phyloP scores from a whole-genome alignment of 2,113 vertebrate genomes.

The Chitala chitala region DNA sequence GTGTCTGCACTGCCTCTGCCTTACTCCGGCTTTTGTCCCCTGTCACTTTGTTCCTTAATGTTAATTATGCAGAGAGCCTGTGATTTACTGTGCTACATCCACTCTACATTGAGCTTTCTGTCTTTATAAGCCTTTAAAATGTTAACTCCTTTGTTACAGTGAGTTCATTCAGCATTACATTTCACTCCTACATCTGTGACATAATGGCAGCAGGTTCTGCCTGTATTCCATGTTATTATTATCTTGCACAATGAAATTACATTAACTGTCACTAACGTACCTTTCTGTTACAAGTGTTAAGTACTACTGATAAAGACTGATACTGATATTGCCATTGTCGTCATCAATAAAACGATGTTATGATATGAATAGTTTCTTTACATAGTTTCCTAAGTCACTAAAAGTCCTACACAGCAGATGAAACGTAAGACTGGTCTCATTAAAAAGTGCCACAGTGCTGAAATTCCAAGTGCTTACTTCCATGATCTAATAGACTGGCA shows the following conservation, averaged over 20 bases:
- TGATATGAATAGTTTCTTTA: no score
- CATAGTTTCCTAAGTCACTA: not conserved
- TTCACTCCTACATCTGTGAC: not conserved
- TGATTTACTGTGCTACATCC: constrained; percentile 2
- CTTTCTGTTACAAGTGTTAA: no score
- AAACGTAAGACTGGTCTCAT: constrained; percentile 40
- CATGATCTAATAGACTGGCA: constrained; percentile 66
- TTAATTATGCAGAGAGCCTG: not conserved
- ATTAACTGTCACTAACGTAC: no score
- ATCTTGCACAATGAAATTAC: no score
- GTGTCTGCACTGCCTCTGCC: not conserved
- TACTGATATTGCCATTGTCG: no score
- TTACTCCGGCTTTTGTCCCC: not conserved
- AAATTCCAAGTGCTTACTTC: constrained; percentile 63
- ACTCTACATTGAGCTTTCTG: not conserved
- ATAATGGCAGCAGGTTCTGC: not conserved
- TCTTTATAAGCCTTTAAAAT: not conserved
- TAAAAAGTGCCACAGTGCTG: constrained; percentile 47
- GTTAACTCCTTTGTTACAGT: not conserved
- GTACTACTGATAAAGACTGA: no score
- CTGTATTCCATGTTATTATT: not conserved
- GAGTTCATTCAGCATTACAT: not conserved
- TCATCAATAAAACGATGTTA: no score
- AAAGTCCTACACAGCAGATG: not conserved
- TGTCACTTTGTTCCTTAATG: constrained; percentile 7